A percentile compares a stretch with the other conserved stretches of the same genome.
Conservation (phyloP, 2,797 vertebrate genomes). For the Gymnodraco acuticeps region DNA sequence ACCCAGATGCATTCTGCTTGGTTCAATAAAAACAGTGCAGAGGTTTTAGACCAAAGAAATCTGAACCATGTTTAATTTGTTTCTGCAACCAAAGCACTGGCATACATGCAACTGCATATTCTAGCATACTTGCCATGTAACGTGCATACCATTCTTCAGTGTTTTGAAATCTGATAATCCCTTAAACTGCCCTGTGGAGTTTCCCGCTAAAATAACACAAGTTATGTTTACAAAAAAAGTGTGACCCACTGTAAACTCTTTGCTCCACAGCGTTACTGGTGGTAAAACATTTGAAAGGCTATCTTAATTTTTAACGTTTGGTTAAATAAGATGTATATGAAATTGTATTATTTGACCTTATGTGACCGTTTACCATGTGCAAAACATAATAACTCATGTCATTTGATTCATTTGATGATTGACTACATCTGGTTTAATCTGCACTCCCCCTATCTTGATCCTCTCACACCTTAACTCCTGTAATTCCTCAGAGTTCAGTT, state of each 20-base stretch:
- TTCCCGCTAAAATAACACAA: no score
- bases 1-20: no score
- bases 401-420: background rate
- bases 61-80: background rate
- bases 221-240: background rate
- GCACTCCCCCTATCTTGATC: background rate
- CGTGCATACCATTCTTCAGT: background rate
- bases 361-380: background rate
- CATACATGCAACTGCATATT: background rate
- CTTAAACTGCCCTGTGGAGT: background rate
- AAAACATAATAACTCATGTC: background rate
- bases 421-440: constrained; percentile 26
- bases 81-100: background rate
- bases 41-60: no score
- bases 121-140: background rate
- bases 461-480: constrained; percentile 15
- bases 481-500: constrained; percentile 25
- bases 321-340: background rate
- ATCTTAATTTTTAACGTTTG: background rate
- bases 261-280: background rate
- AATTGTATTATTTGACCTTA: background rate
- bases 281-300: background rate
- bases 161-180: background rate
- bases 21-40: background rate
- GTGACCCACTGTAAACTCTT: background rate